These are phyloP conservation scores for Antheraea assamensis DNA, from an alignment of 2,888 invertebrate genomes.

Conservation along the genomic window DNA sequence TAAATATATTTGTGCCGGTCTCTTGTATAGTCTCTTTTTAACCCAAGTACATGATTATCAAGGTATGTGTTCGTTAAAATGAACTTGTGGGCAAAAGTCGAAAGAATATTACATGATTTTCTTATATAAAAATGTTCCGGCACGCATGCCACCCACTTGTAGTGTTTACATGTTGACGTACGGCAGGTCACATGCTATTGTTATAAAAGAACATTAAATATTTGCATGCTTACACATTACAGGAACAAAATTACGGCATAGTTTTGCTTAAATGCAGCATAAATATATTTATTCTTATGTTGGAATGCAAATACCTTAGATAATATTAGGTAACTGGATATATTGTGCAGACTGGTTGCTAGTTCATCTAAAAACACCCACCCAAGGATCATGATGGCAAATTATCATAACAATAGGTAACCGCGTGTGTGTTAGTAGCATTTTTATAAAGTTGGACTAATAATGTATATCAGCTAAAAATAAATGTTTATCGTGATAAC, in stretches of 20 bases:
- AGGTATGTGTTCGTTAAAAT: too few species aligned
- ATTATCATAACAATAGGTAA: background rate
- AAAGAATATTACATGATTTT: background rate
- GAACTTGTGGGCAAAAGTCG: too few species aligned
- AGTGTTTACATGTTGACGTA: background rate
- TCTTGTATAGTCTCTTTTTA: too few species aligned
- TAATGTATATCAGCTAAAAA: too few species aligned
- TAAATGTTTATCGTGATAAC: too few species aligned
- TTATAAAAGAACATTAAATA: background rate
- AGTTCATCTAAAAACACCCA: background rate
- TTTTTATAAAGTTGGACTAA: too few species aligned
- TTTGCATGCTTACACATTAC: background rate
- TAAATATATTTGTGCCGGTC: too few species aligned
- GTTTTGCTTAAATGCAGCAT: background rate
- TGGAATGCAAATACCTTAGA: background rate
- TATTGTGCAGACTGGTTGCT: background rate
- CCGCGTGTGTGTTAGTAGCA: background rate
- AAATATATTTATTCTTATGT: background rate
- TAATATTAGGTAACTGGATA: background rate
- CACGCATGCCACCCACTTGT: conserved; percentile 9
- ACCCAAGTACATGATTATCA: too few species aligned
- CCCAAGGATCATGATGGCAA: background rate
- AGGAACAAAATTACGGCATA: background rate
- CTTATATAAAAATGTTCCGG: background rate
- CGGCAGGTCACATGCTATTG: background rate